Base-by-base conservation (phyloP, 2,113 vertebrate genomes). In the Colius striatus region DNA sequence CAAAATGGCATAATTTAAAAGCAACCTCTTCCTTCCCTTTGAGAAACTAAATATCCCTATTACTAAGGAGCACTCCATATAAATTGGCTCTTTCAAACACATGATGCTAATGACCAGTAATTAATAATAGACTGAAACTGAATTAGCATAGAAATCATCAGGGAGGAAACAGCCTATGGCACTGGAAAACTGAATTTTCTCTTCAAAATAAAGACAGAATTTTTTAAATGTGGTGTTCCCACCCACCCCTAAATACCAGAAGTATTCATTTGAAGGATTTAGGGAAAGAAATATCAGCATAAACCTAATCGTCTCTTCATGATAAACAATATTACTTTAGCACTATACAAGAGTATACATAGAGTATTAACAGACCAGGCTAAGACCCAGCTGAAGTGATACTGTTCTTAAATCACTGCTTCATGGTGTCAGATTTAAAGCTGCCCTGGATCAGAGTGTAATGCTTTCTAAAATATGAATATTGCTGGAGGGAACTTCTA, bases 401-500 rank as follows among this genome's bases (percentile, higher is more conserved):
- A 58, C 41, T 61, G 47, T 8, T 29, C 36, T 51, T 12, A 38
- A 83, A 66, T 51, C 9, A 68, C 17, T 78, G 27, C 36, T 67
- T 26, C 29, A 36, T 34, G 5, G 60, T 43, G 9, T 48, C 55
- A 85, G 75, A 92, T 81, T 65, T 87, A 88, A 95, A 93, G 48
- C 13, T 84, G 25, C 45, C 16, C 58, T 62, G 66, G 50, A 78
- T 67, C 29, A 61, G 36, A 14, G 23, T 45, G 30, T 10, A 90
- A 65, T 32, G 84, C 82, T 38, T 81, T 63, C 12, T 36, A 36
- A 84, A 87, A 82, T 63, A 89, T 29, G 23, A 67, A 61, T 75
- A 92, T 83, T 41, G 87, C 82, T 93, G 23, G 51, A 90, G 91
- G 82, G 57, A 92, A 72, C 29, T 78, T 96, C 86, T 51, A 88